Evolutionary conservation across 2,888 invertebrate species (phyloP).

Genomic region (Bombyx huttoni): DNA sequence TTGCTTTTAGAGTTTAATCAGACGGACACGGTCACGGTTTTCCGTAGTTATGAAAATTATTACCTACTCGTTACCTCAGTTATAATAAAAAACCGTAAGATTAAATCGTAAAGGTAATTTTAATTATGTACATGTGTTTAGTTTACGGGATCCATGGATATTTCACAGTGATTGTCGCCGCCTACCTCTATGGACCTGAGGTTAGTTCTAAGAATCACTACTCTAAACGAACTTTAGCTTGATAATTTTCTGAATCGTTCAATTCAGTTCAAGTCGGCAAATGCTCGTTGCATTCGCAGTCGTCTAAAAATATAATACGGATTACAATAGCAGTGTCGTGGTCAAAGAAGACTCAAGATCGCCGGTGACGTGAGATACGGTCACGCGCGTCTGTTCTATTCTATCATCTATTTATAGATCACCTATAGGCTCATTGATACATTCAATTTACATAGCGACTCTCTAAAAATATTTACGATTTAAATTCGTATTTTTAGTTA

Average conservation of each 20-base stretch:
- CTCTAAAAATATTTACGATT: background rate
- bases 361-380: constrained; percentile 43
- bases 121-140: too few species aligned
- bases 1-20: too few species aligned
- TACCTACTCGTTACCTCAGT: too few species aligned
- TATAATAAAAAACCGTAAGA: too few species aligned
- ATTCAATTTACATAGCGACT: background rate
- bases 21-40: too few species aligned
- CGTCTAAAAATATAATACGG: constrained; percentile 53
- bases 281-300: constrained; percentile 29
- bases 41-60: too few species aligned
- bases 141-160: too few species aligned
- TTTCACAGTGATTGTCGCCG: too few species aligned
- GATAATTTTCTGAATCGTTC: background rate
- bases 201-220: too few species aligned
- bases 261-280: constrained; percentile 8
- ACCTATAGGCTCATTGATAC: background rate
- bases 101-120: too few species aligned
- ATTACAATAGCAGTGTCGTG: constrained; percentile 65
- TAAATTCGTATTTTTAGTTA: background rate
- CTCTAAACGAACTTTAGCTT: too few species aligned
- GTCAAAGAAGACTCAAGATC: constrained; percentile 58
- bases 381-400: constrained; percentile 33
- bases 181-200: too few species aligned
- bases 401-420: constrained; percentile 39